These are phyloP conservation scores for Sorex maritimensis DNA, from an alignment of 2,797 vertebrate genomes.

Conservation along the genomic window DNA sequence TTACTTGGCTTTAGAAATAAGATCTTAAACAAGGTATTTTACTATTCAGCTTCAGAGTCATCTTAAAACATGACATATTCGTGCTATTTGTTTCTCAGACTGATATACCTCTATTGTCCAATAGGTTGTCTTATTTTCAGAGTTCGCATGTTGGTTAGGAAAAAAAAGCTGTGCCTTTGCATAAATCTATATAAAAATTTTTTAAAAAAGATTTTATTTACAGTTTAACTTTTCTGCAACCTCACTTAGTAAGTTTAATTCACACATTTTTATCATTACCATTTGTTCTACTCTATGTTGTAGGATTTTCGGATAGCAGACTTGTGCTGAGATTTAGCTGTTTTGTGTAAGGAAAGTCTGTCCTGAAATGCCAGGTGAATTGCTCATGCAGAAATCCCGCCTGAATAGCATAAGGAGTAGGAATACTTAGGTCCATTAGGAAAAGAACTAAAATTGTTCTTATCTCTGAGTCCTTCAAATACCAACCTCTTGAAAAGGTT, in stretches of 20 bases:
- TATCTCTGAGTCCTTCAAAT: conserved; percentile 52
- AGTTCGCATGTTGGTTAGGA: background rate
- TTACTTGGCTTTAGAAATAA: conserved; percentile 15
- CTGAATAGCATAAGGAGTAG: background rate
- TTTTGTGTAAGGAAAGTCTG: background rate
- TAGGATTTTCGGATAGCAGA: background rate
- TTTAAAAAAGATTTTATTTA: background rate
- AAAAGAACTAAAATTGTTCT: conserved; percentile 36
- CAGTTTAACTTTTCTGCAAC: background rate
- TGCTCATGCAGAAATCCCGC: background rate
- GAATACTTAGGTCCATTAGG: background rate
- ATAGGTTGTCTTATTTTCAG: conserved; percentile 8
- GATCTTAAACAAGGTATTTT: conserved; percentile 5
- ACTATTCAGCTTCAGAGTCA: background rate
- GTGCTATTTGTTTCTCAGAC: background rate
- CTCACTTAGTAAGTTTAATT: background rate
- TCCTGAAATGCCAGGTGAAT: background rate
- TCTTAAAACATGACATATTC: background rate
- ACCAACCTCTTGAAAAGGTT: conserved; percentile 4
- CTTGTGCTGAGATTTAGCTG: background rate
- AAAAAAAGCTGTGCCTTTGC: background rate
- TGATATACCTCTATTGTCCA: background rate
- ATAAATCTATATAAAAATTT: background rate
- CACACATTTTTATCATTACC: too few species aligned
- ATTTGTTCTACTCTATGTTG: background rate